These are phyloP conservation scores for Conus betulinus DNA, from an alignment of 1,140 invertebrate species.

Conservation along the genomic window DNA sequence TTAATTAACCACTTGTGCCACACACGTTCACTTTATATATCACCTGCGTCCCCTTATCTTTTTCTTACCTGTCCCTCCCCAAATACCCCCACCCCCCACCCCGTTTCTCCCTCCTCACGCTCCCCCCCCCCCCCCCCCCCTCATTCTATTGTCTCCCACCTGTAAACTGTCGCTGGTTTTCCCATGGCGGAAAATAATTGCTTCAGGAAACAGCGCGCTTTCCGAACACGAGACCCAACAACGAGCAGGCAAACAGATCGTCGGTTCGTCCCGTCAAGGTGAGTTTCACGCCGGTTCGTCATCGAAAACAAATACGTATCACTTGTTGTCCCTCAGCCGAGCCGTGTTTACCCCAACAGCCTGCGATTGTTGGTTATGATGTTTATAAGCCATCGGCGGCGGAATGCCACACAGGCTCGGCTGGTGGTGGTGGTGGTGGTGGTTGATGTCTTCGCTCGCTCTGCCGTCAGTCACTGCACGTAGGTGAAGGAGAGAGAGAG, in stretches of 20 bases:
- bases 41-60: too few relatives aligned
- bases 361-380: constrained; percentile 3
- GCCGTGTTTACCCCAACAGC: constrained; percentile 7
- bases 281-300: constrained; percentile 15
- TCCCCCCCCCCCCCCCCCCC: neutral
- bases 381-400: neutral
- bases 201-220: neutral
- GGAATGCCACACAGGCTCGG: neutral
- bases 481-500: too few relatives aligned
- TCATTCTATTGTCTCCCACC: too few relatives aligned
- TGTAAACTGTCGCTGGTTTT: neutral
- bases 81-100: too few relatives aligned
- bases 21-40: too few relatives aligned
- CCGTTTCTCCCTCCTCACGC: neutral
- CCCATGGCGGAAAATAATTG: neutral
- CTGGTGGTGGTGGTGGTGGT: neutral
- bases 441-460: too few relatives aligned
- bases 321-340: neutral
- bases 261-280: neutral
- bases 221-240: neutral
- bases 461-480: too few relatives aligned
- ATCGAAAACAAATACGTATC: constrained; percentile 2
- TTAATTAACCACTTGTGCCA: too few relatives aligned
- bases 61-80: too few relatives aligned
- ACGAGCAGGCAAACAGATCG: too few relatives aligned